A percentile compares a stretch with the other conserved stretches of the same genome.
Conservation (phyloP, 2,797 vertebrate genomes). For the Mormyrops boulengeri region DNA sequence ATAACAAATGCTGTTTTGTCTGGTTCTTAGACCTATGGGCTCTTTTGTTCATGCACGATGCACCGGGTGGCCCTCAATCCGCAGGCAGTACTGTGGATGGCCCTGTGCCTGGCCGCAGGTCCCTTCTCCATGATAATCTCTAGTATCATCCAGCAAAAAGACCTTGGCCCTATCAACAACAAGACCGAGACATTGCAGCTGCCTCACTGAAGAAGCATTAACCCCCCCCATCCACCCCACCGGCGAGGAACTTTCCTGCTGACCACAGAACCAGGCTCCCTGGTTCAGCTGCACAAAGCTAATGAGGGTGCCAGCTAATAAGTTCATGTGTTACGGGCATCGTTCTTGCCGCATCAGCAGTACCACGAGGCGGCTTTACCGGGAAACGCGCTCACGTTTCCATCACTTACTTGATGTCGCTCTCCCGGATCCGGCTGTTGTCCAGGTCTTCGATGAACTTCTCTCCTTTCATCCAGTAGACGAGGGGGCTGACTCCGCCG, state of each 20-base stretch:
- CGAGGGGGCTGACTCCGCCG: constrained; percentile 85
- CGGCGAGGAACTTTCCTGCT: background rate
- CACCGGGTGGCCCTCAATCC: background rate
- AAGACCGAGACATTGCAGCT: background rate
- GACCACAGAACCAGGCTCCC: background rate
- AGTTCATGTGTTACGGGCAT: background rate
- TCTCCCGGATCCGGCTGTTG: constrained; percentile 85
- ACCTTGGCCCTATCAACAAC: background rate
- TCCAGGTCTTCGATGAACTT: constrained; percentile 98
- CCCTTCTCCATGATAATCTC: background rate
- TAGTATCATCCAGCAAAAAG: background rate
- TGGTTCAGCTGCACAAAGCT: background rate
- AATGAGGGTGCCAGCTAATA: background rate
- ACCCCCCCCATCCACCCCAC: background rate
- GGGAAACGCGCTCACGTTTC: background rate
- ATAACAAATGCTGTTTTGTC: constrained; percentile 1
- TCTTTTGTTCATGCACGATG: background rate
- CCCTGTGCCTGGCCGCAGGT: background rate
- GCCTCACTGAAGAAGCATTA: background rate
- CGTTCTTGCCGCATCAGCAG: background rate
- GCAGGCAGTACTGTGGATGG: background rate
- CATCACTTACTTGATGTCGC: constrained; percentile 83
- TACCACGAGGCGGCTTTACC: background rate
- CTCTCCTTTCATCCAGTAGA: constrained; percentile 99
- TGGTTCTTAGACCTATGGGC: background rate